These are phyloP conservation scores for Poicephalus meyeri DNA, from an alignment of 2,113 vertebrate genomes.

Conservation along the genomic window DNA sequence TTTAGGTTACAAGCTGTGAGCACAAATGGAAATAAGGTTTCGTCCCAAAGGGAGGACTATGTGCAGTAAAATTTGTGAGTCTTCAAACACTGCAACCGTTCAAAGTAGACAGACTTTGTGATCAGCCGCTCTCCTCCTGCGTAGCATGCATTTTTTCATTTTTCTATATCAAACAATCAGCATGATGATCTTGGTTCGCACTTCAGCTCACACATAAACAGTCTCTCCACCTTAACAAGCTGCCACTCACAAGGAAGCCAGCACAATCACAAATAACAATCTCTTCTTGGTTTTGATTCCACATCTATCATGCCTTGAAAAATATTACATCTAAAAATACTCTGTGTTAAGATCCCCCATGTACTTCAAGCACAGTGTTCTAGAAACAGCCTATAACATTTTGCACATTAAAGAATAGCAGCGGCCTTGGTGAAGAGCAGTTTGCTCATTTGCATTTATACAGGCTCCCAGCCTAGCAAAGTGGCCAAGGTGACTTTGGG, in stretches of 20 bases:
- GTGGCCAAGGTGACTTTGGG: slow-evolving; percentile 41
- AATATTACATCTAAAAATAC: slow-evolving; percentile 11
- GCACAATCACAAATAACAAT: background rate
- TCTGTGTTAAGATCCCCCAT: background rate
- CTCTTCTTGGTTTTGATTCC: background rate
- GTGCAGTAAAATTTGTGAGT: background rate
- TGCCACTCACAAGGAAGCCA: background rate
- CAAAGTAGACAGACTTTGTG: background rate
- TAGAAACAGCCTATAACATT: background rate
- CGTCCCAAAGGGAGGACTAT: background rate
- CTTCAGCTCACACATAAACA: background rate
- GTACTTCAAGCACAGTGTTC: background rate
- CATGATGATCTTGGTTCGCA: background rate
- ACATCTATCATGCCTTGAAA: background rate
- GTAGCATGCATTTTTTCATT: background rate
- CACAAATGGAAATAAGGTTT: background rate
- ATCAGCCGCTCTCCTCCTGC: background rate
- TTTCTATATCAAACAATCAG: background rate
- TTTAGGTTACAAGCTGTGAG: background rate
- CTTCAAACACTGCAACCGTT: background rate
- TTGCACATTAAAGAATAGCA: background rate
- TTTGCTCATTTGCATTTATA: slow-evolving; percentile 22
- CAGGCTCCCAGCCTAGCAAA: background rate
- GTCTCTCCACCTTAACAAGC: background rate
- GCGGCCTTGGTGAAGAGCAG: background rate